Base-by-base conservation (phyloP, 2,797 vertebrate genomes). In the Liasis olivaceus region DNA sequence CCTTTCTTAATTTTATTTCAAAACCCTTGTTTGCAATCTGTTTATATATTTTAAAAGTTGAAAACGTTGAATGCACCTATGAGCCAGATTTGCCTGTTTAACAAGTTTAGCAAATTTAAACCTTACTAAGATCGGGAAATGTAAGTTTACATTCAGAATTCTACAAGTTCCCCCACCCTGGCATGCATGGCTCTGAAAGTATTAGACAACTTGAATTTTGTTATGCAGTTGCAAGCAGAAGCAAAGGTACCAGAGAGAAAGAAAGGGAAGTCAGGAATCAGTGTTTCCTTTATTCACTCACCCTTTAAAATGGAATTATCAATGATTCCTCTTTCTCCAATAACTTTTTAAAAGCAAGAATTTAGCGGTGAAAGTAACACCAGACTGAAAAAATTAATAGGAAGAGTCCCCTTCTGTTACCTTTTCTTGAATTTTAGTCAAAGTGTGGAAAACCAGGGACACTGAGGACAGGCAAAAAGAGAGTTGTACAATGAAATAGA, bases 1-100 rank as follows among this genome's bases (percentile, higher is more conserved):
- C 15, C 85, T 14, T 90, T 93, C 60, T 85, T 47, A 85, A 15
- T 64, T 93, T 28, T 64, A 91, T 92, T 92, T 93, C 31, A 91
- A 94, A 92, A 51, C 36, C 93, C 94, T 95, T 91, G 91, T 94
- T 94, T 94, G 58, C 90, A 89, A 66, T 91, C 72, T 94, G 60
- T 87, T 93, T 96, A 81, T 94, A 0, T 59, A 87, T 6, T 92
- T 88, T 91, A 94, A 63, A 51, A 93, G 24, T 26, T 58, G 72
- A 89, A 87, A 11, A n/a, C 5, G 17, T 89, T 90, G 22, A 91
- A 91, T 87, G n/a, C 2, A 84, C 58, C 26, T 4, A 26, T 7
- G 91, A 94, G 56, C 47, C 63, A 92, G 90, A 5, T 94, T 22
- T 77, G 69, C 42, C 42, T 22, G 36, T 36, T 77, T 77, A 77